Base-by-base conservation (phyloP, 2,888 invertebrate species). In the Lycaena phlaeas region DNA sequence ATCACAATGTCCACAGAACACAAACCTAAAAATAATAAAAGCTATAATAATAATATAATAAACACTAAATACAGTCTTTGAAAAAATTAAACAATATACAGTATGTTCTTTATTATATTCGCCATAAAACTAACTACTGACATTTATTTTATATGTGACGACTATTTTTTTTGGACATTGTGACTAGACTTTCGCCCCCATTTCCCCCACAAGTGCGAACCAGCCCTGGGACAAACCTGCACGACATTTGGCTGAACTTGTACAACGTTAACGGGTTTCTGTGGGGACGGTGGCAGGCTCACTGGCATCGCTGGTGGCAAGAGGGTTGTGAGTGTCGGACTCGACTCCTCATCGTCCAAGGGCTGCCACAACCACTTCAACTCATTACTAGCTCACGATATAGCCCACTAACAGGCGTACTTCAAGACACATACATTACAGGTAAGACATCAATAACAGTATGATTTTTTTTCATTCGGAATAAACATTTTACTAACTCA, bases 201-300 rank as follows among this genome's bases (percentile, higher is more conserved):
- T 31, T 10, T 4, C 4, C 6, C 17, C 3, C 9, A 31, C 31
- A 31, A 31, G 18, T 30, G 12, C 25, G 11, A 22, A 18, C 29
- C 27, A n/a, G n/a, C n/a, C n/a, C n/a, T 36, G 27, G 36, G 54
- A 68, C 70, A 57, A 68, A 72, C 72, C 72, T 72, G 70, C 41
- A 50, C 47, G 49, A 47, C 31, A 52, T 58, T 43, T 27, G 63
- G 47, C 55, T 60, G 61, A 51, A 59, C 54, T 45, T 68, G 50
- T 46, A 63, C 54, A 51, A 64, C 56, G 56, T 50, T 64, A 52
- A 64, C 49, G 47, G 59, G 54, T 50, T 57, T 64, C 47, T 64
- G 54, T 44, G 60, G 51, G 44, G 60, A 50, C 50, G 57, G 52
- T 43, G 55, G 56, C 46, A 61, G 51, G 46, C 57, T 41, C 43